Evolutionary conservation across 1,140 invertebrate genomes (phyloP).

Genomic region (Drosophila obscura): DNA sequence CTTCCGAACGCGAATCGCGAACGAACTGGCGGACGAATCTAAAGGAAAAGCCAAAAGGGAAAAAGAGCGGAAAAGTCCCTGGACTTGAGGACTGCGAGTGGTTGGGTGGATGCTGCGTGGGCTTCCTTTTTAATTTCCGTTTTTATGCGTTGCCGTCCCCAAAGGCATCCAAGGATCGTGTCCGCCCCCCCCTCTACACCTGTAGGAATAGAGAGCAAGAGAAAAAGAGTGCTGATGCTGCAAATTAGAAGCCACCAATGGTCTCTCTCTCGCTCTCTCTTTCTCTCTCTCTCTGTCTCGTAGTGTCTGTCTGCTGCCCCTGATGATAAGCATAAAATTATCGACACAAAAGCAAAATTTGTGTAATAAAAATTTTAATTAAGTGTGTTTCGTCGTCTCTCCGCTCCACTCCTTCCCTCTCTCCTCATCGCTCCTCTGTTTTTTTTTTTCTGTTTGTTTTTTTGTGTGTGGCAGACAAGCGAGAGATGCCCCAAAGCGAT

Average conservation of each 20-base stretch:
- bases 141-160: conserved; percentile 56
- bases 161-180: conserved; percentile 8
- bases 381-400: conserved; percentile 19
- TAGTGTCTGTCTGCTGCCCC: conserved; percentile 7
- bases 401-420: background rate
- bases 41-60: conserved; percentile 9
- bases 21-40: conserved; percentile 9
- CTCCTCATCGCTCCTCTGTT: background rate
- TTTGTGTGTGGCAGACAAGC: background rate
- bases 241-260: conserved; percentile 54
- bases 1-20: conserved; percentile 34
- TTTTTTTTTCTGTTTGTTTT: conserved; percentile 4
- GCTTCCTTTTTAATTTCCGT: conserved; percentile 78
- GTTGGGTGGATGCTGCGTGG: conserved; percentile 51
- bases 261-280: background rate
- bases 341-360: conserved; percentile 75
- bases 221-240: conserved; percentile 54
- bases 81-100: background rate
- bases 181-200: no score
- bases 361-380: conserved; percentile 65
- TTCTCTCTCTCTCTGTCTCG: no score
- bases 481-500: conserved; percentile 30
- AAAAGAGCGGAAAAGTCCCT: conserved; percentile 32
- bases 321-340: conserved; percentile 81
- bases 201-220: background rate